Base-by-base conservation (phyloP, 2,113 vertebrate species). In the Platysternon megacephalum region DNA sequence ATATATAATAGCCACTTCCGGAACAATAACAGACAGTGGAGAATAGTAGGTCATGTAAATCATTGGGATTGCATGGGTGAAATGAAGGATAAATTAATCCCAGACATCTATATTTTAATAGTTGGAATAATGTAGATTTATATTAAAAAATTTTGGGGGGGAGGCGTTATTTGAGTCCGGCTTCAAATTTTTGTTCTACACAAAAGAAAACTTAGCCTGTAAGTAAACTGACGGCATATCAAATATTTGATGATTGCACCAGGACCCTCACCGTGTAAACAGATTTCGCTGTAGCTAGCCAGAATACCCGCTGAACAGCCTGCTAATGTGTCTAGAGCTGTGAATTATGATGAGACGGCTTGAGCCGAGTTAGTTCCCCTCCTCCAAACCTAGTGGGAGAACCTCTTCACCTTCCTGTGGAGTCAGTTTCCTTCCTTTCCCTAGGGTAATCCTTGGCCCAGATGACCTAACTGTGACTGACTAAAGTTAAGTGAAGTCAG, bases 301-400 rank as follows among this genome's bases (percentile, higher is more conserved):
- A 29, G 55, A 44, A 55, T 22, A 32, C 42, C 56, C 79, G 6
- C 39, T 56, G 22, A 53, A 78, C 72, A 82, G 80, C 86, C 21
- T 2, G 1, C 7, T 56, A 12, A 9, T 13, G 12, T 46, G 24
- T 19, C 4, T 72, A 6, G 10, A 1, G 1, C 2, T 2, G 35
- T 32, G 48, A 17, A 7, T 78, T 56, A 74, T n/a, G 74, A 26
- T 4, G 12, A 48, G 72, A 78, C 1, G 21, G 9, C 4, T 48
- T 1, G 1, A 11, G 1, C 2, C 0, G 0, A 1, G 3, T 11
- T 46, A 61, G 42, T 19, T 12, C 6, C 5, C 9, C 46, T 14
- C 9, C 72, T 32, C 49, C 81, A 14, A 6, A 80, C 16, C 61
- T 56, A 22, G 5, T 74, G 8, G 76, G 28, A 90, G 49, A 88